Percentiles rank a stretch among this genome's conserved stretches.
Evolutionary conservation across 2,888 invertebrate genomes (phyloP).

Genomic region (Maniola hyperantus): DNA sequence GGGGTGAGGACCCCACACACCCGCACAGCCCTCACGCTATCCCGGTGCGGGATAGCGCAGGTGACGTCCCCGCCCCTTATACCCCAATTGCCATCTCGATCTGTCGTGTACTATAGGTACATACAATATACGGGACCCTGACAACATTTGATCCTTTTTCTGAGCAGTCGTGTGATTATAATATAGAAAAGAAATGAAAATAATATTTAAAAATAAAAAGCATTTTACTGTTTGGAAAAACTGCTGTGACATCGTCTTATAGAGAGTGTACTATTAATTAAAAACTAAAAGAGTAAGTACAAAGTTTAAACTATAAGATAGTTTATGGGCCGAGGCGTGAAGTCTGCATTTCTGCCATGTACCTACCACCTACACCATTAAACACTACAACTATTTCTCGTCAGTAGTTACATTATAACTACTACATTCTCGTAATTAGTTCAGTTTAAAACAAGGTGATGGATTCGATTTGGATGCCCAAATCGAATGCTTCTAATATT

Average conservation of each 20-base stretch:
- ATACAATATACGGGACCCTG: too few relatives aligned
- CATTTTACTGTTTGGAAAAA: not conserved
- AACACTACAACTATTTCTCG: slow-evolving; percentile 72
- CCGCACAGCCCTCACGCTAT: too few relatives aligned
- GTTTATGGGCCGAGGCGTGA: slow-evolving; percentile 51
- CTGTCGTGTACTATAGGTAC: too few relatives aligned
- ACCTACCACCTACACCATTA: slow-evolving; percentile 58
- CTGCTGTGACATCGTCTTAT: not conserved
- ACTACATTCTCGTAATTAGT: not conserved
- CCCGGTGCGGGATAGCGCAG: too few relatives aligned
- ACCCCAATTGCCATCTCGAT: too few relatives aligned
- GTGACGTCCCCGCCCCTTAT: too few relatives aligned
- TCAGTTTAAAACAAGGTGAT: not conserved
- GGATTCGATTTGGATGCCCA: too few relatives aligned
- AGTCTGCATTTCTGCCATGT: slow-evolving; percentile 55
- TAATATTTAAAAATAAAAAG: not conserved
- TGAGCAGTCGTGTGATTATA: too few relatives aligned
- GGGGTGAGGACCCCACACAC: too few relatives aligned
- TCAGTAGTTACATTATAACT: slow-evolving; percentile 71
- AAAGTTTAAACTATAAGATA: slow-evolving; percentile 26
- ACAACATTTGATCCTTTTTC: too few relatives aligned
- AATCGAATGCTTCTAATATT: too few relatives aligned
- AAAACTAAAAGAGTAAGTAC: slow-evolving; percentile 29
- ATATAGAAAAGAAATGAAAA: not conserved
- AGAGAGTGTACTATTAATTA: slow-evolving; percentile 4